phyloP scores from a whole-genome alignment of 23 tunicate species.

The Diplosoma virens region DNA sequence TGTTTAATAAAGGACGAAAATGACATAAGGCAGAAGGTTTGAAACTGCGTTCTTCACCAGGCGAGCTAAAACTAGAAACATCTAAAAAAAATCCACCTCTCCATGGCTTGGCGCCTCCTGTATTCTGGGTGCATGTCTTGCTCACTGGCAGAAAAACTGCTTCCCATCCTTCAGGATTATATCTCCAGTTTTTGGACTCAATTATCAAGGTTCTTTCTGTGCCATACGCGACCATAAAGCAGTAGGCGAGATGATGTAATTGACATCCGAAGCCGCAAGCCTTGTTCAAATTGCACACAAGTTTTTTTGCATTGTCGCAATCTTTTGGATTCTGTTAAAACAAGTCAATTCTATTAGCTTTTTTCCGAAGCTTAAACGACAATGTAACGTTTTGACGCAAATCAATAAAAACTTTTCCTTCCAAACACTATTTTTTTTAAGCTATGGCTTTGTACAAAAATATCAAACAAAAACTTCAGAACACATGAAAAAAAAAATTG shows the following conservation, averaged over 20 bases:
- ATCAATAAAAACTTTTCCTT: too few species aligned
- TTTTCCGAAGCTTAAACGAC: too few species aligned
- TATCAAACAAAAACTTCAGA: too few species aligned
- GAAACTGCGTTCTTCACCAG: too few species aligned
- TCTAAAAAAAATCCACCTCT: constrained; percentile 10
- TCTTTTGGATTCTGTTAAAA: constrained; percentile 70
- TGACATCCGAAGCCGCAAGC: constrained; percentile 96
- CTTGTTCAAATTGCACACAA: constrained; percentile 77
- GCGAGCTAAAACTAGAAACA: too few species aligned
- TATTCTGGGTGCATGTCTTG: constrained; percentile 41
- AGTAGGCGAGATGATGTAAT: constrained; percentile 80
- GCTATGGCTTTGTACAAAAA: too few species aligned
- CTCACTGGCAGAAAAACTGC: constrained; percentile 72
- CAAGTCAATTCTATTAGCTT: too few species aligned
- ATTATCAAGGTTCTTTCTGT: constrained; percentile 80
- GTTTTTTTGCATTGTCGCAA: constrained; percentile 58
- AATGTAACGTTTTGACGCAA: too few species aligned
- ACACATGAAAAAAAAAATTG: too few species aligned
- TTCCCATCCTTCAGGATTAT: constrained; percentile 83
- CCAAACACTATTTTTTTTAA: too few species aligned
- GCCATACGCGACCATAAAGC: constrained; percentile 83
- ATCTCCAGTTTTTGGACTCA: constrained; percentile 71
- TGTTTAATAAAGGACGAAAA: too few species aligned
- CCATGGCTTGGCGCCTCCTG: constrained; percentile 36
- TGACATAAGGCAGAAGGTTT: too few species aligned